Evolutionary conservation across 1,140 invertebrate species (phyloP).

Genomic region (Thereuonema tuberculata): DNA sequence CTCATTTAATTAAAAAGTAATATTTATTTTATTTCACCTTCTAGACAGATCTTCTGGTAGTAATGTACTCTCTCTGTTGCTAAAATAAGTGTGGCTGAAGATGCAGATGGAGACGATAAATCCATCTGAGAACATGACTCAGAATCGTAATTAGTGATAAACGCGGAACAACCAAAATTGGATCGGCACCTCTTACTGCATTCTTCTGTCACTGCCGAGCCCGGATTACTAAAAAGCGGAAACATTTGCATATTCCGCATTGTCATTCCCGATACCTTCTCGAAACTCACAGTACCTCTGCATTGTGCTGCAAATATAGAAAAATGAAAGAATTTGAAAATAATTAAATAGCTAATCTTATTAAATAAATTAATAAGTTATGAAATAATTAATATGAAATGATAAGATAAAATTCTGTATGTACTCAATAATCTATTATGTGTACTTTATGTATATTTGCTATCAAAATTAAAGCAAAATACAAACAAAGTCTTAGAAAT

Average conservation of each 20-base stretch:
- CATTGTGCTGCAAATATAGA: neutral
- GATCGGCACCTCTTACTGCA: slow-evolving; percentile 19
- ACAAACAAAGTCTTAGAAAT: too few species aligned
- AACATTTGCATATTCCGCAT: slow-evolving; percentile 11
- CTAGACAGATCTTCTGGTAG: slow-evolving; percentile 23
- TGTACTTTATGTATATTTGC: too few species aligned
- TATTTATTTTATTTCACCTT: slow-evolving; percentile 11
- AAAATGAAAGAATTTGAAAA: too few species aligned
- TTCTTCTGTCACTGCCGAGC: slow-evolving; percentile 19
- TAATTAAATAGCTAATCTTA: too few species aligned
- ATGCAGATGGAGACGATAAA: neutral
- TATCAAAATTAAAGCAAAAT: too few species aligned
- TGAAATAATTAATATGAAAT: too few species aligned
- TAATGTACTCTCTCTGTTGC: slow-evolving; percentile 20
- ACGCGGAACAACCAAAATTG: slow-evolving; percentile 17
- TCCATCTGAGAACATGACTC: slow-evolving; percentile 13
- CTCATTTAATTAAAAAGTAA: too few species aligned
- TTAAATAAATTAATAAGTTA: too few species aligned
- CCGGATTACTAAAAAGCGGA: slow-evolving; percentile 16
- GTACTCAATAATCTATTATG: too few species aligned
- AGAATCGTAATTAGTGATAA: slow-evolving; percentile 20
- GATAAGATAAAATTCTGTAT: too few species aligned
- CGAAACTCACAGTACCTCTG: slow-evolving; percentile 13
- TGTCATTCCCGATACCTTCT: slow-evolving; percentile 20
- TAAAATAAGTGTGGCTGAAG: neutral